Base-by-base conservation (phyloP, 1,140 invertebrate genomes). In the Gerris buenoi region DNA sequence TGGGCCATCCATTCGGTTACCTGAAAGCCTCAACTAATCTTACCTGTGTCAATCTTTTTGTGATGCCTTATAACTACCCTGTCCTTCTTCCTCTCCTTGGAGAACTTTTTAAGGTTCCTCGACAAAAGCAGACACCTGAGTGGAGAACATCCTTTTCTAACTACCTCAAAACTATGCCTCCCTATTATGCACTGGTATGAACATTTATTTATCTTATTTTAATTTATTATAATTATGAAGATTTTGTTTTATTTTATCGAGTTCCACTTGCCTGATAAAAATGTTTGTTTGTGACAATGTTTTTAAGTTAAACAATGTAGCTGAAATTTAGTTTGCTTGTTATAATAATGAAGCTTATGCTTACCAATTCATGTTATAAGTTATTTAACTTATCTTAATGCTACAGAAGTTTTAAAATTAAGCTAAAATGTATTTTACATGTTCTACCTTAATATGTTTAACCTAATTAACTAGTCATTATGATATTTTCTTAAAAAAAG, bases 41-140 rank as follows among this genome's bases (percentile, higher is more conserved):
- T 60, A 89, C 85, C 0, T 94, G 91, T 76, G 96, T 98, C 10
- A 97, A 98, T 81, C 79, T 98, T 60, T 97, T 97, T 79, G 93
- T 99, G 0, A 88, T 99, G 84, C 96, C 97, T 29, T 99, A 99
- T 78, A 99, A 99, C 79, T 99, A 99, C 81, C 96, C 96, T 13
- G 88, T 94, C 3, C 79, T 99, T 14, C 77, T 98, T 70, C 92
- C 94, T 13, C 78, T 99, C 3, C 77, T 99, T 13, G 94, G 98
- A 76, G 95, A 98, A 74, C 78, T 98, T 13, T 92, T 97, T 75
- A 86, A 86, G 76, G 84, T 93, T 27, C 92, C 95, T 76, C 84
- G 93, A 68, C 84, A 91, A 74, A 97, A 96, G 79, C 90, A 90
- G 2, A 89, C 88, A 1, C 87, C 86, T 65, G 93, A 95, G 77